Conservation (phyloP, 2,113 vertebrate species). For the Dendropsophus ebraccatus region DNA sequence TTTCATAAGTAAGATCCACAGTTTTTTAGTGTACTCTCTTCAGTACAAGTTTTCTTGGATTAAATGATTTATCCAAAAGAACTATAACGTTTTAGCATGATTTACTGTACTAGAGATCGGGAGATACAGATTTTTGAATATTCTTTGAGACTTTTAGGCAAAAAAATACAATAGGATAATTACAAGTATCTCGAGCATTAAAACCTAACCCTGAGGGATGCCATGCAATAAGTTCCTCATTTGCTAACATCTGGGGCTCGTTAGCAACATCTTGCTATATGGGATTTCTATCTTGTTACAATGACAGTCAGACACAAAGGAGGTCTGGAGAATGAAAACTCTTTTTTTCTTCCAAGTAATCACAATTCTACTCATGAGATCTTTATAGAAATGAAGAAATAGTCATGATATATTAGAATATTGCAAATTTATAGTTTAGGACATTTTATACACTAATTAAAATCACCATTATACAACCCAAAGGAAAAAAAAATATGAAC, state of each 20-base stretch:
- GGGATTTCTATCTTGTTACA: slow-evolving; percentile 51
- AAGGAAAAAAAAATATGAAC: too few relatives aligned
- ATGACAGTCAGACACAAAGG: slow-evolving; percentile 18
- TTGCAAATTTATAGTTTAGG: too few relatives aligned
- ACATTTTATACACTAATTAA: too few relatives aligned
- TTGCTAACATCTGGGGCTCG: slow-evolving; percentile 60
- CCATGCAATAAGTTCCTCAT: slow-evolving; percentile 33
- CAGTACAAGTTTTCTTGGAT: neutral
- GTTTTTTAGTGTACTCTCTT: neutral
- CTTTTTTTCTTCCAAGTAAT: slow-evolving; percentile 26
- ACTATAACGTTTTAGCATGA: too few relatives aligned
- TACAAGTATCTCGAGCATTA: slow-evolving; percentile 35
- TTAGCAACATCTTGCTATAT: slow-evolving; percentile 60
- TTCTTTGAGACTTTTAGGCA: neutral
- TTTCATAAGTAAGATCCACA: neutral
- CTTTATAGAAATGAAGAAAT: neutral
- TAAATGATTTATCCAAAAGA: neutral
- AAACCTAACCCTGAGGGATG: slow-evolving; percentile 19
- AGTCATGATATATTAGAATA: neutral
- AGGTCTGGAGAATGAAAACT: slow-evolving; percentile 10
- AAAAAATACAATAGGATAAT: slow-evolving; percentile 25
- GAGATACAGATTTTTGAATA: neutral
- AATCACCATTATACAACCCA: too few relatives aligned
- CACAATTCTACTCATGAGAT: neutral
- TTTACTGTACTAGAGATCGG: neutral